phyloP scores from a whole-genome alignment of 2,113 vertebrate species.

The Azemiops feae region DNA sequence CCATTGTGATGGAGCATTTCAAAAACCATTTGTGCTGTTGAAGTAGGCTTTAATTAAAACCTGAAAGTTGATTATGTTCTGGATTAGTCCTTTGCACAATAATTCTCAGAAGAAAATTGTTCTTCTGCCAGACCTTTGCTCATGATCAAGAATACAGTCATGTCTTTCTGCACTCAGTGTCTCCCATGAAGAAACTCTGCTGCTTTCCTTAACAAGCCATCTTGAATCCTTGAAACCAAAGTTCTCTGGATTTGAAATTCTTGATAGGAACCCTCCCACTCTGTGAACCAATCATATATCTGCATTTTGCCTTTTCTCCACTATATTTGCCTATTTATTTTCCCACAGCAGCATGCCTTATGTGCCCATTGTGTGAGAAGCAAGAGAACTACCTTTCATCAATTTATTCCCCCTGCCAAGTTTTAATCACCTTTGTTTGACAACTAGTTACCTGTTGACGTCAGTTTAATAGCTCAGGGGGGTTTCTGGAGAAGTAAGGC shows the following conservation, averaged over 20 bases:
- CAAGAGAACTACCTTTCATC: background rate
- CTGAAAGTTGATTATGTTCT: background rate
- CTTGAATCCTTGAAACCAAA: background rate
- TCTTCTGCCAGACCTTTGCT: background rate
- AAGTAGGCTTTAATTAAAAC: background rate
- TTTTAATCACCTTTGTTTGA: conserved; percentile 52
- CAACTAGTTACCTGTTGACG: conserved; percentile 57
- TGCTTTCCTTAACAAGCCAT: background rate
- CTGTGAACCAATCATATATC: background rate
- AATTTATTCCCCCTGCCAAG: conserved; percentile 30
- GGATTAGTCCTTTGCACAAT: background rate
- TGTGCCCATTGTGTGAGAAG: conserved; percentile 41
- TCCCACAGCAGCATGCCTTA: background rate
- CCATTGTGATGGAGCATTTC: background rate
- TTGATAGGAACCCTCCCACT: background rate
- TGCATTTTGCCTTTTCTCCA: background rate
- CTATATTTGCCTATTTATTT: background rate
- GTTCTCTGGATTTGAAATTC: background rate
- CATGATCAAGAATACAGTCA: background rate
- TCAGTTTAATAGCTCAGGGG: conserved; percentile 64
- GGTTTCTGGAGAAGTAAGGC: conserved; percentile 50
- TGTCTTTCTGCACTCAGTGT: background rate
- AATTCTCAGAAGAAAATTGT: background rate
- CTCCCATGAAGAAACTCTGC: background rate
- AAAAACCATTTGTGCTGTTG: background rate